Evolutionary conservation across 37 sponge, comb jelly and placozoan species (phyloP).

Genomic region (Ianthella basta): DNA sequence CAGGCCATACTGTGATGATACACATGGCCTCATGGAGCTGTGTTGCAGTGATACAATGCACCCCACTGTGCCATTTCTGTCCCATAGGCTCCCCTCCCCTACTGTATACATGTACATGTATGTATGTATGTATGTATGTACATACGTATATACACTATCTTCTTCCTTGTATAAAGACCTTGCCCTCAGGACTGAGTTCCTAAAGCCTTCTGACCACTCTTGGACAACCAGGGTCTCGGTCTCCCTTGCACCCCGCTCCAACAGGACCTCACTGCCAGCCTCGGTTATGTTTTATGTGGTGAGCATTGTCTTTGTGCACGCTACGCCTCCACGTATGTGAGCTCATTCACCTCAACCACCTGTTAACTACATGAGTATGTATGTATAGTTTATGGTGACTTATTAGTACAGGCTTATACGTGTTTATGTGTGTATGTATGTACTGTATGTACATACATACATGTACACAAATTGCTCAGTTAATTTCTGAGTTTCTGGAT

Average conservation of each 20-base stretch:
- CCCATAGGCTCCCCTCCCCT: too few relatives aligned
- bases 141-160: background rate
- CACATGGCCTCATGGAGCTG: too few relatives aligned
- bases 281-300: conserved; percentile 30
- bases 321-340: background rate
- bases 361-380: too few relatives aligned
- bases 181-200: background rate
- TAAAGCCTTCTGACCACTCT: conserved; percentile 15
- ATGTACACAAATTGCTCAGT: background rate
- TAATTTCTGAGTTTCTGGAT: too few relatives aligned
- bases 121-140: conserved; percentile 41
- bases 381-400: too few relatives aligned
- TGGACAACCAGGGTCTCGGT: conserved; percentile 24
- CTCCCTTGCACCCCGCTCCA: background rate
- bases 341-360: background rate
- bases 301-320: background rate
- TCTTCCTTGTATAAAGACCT: too few relatives aligned
- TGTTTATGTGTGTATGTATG: conserved; percentile 6
- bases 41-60: too few relatives aligned
- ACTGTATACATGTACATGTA: conserved; percentile 29
- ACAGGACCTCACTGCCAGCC: background rate
- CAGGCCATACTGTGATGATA: too few relatives aligned
- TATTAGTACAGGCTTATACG: too few relatives aligned
- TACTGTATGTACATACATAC: background rate
- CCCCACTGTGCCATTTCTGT: too few relatives aligned